Evolutionary conservation across 2,797 vertebrate genomes (phyloP), one percentile per base, ranked within the genome.

Genomic region (Sebastes trivittatus): DNA sequence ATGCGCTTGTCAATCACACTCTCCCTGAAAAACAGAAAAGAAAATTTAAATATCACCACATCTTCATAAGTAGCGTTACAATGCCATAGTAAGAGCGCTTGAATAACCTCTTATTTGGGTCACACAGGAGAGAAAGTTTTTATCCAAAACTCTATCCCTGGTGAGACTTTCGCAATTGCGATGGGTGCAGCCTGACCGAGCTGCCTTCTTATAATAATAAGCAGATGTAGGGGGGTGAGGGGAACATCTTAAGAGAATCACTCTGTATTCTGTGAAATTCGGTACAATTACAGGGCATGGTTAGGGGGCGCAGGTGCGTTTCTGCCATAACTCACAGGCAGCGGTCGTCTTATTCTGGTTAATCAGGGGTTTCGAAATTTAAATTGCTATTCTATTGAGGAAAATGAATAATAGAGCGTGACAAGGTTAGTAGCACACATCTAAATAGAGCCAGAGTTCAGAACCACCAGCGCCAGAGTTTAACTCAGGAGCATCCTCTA

Each of bases 1-100:
- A 97, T 99, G 79, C 96, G 97, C 94, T 97, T 97, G 95, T 99
- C 96, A 86, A 99, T 99, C 94, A 98, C 80, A 74, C 94, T 91
- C 86, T 98, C 97, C 88, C 98, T 99, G 83, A 27, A 87, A 92
- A 71, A 92, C 54, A 82, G 75, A 71, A 56, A 38, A 68, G 22
- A 65, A 32, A 42, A 58, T 30, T 4, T 22, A 25, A 64, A 1
- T 8, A 32, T 73, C 25, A 18, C 6, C 29, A 23, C 13, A 77
- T 38, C 23, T 38, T 11, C 23, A 52, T n/a, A 13, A 73, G 46
- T 2, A 55, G n/a, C 7, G 25, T 65, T 25, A 66, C 22, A 23
- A 66, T 66, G 36, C 32, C 14, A 22, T 3, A 11, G 23, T 30
- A 22, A 10, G 42, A 54, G 32, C 1, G 1, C 52, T 22, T 54